Conservation (phyloP, 2,888 invertebrate genomes). For the Liposcelis brunnea region DNA sequence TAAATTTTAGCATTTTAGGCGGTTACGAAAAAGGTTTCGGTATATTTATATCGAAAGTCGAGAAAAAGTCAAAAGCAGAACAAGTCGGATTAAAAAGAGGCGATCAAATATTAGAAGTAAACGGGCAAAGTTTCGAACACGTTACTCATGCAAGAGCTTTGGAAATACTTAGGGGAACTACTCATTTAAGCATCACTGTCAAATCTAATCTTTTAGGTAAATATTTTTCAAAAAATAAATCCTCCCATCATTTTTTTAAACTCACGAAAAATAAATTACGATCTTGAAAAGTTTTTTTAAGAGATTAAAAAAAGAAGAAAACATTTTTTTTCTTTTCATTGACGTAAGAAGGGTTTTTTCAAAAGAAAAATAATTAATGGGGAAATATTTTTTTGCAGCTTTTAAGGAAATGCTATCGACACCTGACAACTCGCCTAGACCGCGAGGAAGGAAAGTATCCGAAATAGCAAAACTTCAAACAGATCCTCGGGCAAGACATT, state of each 20-base stretch:
- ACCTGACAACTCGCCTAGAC: conserved; percentile 66
- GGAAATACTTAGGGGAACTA: conserved; percentile 83
- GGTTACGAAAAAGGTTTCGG: conserved; percentile 85
- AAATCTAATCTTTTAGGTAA: conserved; percentile 84
- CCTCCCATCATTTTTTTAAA: not conserved
- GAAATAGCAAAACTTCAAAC: conserved; percentile 31
- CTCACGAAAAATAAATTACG: not conserved
- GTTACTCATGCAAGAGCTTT: conserved; percentile 81
- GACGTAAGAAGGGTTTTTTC: too few relatives aligned
- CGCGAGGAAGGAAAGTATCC: conserved; percentile 38
- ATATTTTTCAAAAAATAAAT: not conserved
- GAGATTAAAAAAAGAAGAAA: not conserved
- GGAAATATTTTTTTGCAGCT: conserved; percentile 27
- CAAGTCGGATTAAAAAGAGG: conserved; percentile 91
- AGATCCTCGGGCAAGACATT: conserved; percentile 56
- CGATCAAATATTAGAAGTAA: conserved; percentile 95
- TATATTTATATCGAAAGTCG: conserved; percentile 89
- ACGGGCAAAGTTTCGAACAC: conserved; percentile 90
- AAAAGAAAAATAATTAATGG: too few relatives aligned
- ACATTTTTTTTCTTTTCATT: too few relatives aligned
- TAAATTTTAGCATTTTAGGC: conserved; percentile 86
- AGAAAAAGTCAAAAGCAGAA: conserved; percentile 83
- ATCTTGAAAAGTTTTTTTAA: not conserved
- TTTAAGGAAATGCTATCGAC: conserved; percentile 54
- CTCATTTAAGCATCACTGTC: conserved; percentile 89